These are phyloP conservation scores for Heterodera filipjevi DNA, from an alignment of 2,888 invertebrate genomes.

Conservation along the genomic window DNA sequence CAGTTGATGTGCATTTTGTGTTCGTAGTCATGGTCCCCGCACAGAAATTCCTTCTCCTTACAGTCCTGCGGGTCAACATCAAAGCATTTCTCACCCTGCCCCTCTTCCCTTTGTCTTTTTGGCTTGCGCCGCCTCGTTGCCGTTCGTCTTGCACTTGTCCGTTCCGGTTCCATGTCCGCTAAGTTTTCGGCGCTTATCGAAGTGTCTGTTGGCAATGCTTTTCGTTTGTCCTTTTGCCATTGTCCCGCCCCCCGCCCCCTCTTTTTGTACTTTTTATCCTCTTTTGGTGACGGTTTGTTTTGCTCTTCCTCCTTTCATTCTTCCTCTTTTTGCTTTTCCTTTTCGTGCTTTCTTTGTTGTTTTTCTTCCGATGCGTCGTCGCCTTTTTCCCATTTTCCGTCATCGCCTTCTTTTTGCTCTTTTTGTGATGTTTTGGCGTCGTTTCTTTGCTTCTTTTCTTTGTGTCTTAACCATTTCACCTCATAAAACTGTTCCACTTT, in stretches of 20 bases:
- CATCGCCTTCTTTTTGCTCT: background rate
- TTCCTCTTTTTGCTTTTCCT: background rate
- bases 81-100: background rate
- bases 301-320: background rate
- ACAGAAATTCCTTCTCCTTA: background rate
- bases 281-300: background rate
- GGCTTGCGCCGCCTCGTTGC: background rate
- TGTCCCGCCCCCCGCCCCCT: background rate
- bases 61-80: background rate
- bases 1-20: constrained; percentile 4
- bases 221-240: background rate
- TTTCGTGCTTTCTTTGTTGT: background rate
- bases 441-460: background rate
- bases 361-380: background rate
- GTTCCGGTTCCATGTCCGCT: constrained; percentile 1
- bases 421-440: background rate
- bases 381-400: background rate
- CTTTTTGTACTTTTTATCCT: background rate
- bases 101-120: background rate
- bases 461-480: background rate
- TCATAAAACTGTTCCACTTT: too few species aligned
- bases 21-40: constrained; percentile 25
- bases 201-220: background rate
- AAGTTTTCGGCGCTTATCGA: background rate
- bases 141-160: background rate